phyloP scores from a whole-genome alignment of 2,888 invertebrate species.

The Sarcophaga rosellei region DNA sequence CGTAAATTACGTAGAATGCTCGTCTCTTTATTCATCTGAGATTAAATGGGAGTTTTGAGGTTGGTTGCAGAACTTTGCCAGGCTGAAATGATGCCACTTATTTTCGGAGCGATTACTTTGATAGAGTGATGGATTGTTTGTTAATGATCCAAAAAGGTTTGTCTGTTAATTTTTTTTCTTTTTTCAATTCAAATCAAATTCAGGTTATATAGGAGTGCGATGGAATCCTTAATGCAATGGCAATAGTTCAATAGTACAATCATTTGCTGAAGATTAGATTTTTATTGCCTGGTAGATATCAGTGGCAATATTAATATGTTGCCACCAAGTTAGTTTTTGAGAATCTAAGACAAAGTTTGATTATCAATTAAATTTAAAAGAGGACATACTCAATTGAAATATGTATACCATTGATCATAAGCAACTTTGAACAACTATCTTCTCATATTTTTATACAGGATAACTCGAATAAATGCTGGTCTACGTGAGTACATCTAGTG shows the following conservation, averaged over 20 bases:
- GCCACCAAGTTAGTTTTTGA: slow-evolving; percentile 6
- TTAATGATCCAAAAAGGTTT: slow-evolving; percentile 28
- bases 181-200: not conserved
- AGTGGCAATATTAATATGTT: slow-evolving; percentile 26
- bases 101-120: slow-evolving; percentile 22
- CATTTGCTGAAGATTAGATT: slow-evolving; percentile 24
- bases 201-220: not conserved
- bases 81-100: slow-evolving; percentile 31
- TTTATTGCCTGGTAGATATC: not conserved
- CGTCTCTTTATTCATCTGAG: not conserved
- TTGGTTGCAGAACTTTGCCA: not conserved
- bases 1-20: not conserved
- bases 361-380: too few species aligned
- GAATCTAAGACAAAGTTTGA: too few species aligned
- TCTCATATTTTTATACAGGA: too few species aligned
- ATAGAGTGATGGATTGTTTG: slow-evolving; percentile 46
- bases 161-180: not conserved
- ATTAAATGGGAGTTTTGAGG: not conserved
- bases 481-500: too few species aligned
- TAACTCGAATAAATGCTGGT: too few species aligned
- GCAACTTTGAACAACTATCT: too few species aligned
- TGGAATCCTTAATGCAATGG: slow-evolving; percentile 17
- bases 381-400: too few species aligned
- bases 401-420: too few species aligned
- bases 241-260: slow-evolving; percentile 63